These are phyloP conservation scores for Anguilla rostrata DNA, from an alignment of 2,113 vertebrate genomes.

Conservation along the genomic window DNA sequence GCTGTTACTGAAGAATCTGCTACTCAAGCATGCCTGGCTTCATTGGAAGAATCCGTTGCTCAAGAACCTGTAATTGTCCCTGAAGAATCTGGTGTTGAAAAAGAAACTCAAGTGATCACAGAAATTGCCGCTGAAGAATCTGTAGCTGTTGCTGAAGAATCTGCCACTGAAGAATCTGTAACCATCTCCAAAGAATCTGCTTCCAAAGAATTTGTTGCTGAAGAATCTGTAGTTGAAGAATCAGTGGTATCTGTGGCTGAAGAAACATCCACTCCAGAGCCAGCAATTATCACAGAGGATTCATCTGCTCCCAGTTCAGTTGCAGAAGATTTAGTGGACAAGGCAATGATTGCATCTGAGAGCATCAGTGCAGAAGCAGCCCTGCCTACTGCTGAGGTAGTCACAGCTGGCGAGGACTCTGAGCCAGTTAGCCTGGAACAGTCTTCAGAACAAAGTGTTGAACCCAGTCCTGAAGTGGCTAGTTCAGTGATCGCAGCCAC, in stretches of 20 bases:
- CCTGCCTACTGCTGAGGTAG: neutral
- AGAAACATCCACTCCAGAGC: neutral
- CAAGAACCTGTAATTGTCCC: neutral
- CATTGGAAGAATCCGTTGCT: neutral
- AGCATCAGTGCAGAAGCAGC: neutral
- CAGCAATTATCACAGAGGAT: neutral
- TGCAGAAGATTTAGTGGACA: neutral
- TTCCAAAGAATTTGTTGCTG: neutral
- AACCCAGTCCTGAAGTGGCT: neutral
- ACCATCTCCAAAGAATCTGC: neutral
- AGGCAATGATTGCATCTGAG: neutral
- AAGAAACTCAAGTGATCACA: neutral
- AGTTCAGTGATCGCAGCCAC: neutral
- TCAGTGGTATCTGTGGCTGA: neutral
- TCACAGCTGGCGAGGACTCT: neutral
- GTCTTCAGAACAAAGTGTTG: neutral
- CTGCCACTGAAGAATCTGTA: neutral
- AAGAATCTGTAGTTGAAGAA: neutral
- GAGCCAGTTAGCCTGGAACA: neutral
- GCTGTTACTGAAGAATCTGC: neutral
- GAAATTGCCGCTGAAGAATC: neutral
- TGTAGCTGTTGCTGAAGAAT: neutral
- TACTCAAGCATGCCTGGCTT: neutral
- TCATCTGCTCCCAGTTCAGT: neutral
- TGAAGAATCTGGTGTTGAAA: neutral